Conservation (phyloP, 2,113 vertebrate species). For the Syngnathoides biaculeatus region DNA sequence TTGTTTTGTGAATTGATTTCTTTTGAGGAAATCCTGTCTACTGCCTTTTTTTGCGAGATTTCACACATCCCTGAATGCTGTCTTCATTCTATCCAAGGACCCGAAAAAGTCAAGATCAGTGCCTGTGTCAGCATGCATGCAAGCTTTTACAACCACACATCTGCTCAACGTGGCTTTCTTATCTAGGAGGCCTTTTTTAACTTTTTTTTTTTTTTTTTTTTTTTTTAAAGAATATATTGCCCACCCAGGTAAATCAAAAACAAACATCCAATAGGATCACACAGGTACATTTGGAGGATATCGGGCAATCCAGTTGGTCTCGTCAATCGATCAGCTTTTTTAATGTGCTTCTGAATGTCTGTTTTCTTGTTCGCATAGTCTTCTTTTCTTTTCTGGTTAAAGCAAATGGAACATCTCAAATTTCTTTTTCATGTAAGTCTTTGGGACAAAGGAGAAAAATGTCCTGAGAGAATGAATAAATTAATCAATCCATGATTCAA, state of each 20-base stretch:
- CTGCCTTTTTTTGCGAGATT: conserved; percentile 63
- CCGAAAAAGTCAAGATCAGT: conserved; percentile 66
- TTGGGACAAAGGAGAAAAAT: conserved; percentile 55
- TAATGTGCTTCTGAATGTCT: conserved; percentile 64
- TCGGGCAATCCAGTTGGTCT: conserved; percentile 29
- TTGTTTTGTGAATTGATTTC: conserved; percentile 19
- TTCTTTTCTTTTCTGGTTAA: conserved; percentile 52
- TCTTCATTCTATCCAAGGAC: conserved; percentile 49
- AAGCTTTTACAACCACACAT: conserved; percentile 55
- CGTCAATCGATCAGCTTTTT: conserved; percentile 12
- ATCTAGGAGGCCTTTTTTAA: conserved; percentile 25
- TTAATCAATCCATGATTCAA: conserved; percentile 66
- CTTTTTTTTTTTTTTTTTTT: neutral
- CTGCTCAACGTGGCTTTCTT: conserved; percentile 43
- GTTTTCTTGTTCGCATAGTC: conserved; percentile 57
- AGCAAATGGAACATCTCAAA: conserved; percentile 58
- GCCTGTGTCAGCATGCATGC: conserved; percentile 72
- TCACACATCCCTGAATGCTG: conserved; percentile 58
- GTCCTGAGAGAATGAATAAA: conserved; percentile 77
- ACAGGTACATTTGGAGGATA: conserved; percentile 53
- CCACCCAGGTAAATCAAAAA: conserved; percentile 26
- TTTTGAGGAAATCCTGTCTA: conserved; percentile 37
- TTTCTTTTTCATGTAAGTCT: conserved; percentile 67
- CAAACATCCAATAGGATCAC: conserved; percentile 38
- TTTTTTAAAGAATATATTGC: conserved; percentile 49